These are phyloP conservation scores for Tokudaia tokunoshimensis DNA, from an alignment of 2,797 vertebrate species.

Conservation along the genomic window DNA sequence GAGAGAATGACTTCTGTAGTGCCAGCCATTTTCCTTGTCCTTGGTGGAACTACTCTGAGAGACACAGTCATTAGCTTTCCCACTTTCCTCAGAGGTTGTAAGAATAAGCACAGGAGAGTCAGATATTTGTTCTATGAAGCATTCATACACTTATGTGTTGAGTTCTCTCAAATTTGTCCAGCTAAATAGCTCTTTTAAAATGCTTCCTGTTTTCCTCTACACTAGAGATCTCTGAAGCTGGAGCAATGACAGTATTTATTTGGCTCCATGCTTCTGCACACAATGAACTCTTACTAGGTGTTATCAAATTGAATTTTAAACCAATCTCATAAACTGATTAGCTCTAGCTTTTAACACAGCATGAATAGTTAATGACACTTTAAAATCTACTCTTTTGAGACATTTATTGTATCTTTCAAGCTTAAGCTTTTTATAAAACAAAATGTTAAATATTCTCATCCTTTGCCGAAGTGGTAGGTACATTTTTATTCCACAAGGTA, in stretches of 20 bases:
- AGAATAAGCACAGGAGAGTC: neutral
- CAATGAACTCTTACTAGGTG: neutral
- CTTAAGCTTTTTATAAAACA: neutral
- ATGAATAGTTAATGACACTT: neutral
- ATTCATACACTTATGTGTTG: neutral
- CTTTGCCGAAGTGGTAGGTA: neutral
- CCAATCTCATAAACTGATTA: neutral
- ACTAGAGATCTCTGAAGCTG: neutral
- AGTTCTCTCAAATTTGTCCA: neutral
- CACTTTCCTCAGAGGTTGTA: neutral
- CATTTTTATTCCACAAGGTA: conserved; percentile 25
- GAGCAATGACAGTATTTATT: neutral
- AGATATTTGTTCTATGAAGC: neutral
- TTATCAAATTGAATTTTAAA: conserved; percentile 41
- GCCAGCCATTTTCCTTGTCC: neutral
- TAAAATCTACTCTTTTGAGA: conserved; percentile 50
- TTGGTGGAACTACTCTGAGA: neutral
- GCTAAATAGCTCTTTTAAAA: neutral
- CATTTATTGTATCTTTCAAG: neutral
- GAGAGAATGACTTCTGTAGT: neutral
- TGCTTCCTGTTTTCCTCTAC: neutral
- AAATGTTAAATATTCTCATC: neutral
- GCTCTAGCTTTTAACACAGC: neutral
- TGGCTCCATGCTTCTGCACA: neutral
- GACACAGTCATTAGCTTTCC: neutral